phyloP scores from a whole-genome alignment of 2,113 vertebrate genomes.

The Mirounga angustirostris region DNA sequence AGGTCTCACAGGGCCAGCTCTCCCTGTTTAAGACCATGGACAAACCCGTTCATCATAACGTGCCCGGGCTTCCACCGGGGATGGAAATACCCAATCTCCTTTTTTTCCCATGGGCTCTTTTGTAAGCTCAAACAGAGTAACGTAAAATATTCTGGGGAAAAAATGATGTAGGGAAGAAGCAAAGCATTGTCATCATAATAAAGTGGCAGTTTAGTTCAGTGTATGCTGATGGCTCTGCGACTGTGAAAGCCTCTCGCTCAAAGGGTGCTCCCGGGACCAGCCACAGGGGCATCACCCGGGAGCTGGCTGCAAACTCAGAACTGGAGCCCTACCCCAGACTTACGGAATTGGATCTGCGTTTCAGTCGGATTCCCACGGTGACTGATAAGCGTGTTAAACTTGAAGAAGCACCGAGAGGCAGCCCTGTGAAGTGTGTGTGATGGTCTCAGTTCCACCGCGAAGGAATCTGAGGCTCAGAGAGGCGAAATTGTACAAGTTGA shows the following conservation, averaged over 20 bases:
- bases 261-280: neutral
- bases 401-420: neutral
- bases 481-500: neutral
- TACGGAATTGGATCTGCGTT: neutral
- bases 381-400: neutral
- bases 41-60: rapidly evolving
- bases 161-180: neutral
- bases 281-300: too few species aligned
- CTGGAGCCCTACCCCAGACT: neutral
- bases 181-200: neutral
- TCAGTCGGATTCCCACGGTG: neutral
- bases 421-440: neutral
- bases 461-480: neutral
- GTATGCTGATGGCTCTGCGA: neutral
- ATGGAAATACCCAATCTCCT: neutral
- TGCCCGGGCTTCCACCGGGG: neutral
- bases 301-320: neutral
- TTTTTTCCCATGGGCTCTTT: neutral
- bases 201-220: neutral
- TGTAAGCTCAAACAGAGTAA: neutral
- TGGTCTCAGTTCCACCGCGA: neutral
- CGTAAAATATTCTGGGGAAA: neutral
- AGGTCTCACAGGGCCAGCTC: neutral
- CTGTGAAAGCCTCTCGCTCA: neutral
- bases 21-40: neutral